Evolutionary conservation across 2,797 vertebrate species (phyloP).

Genomic region (Botia kubotai): DNA sequence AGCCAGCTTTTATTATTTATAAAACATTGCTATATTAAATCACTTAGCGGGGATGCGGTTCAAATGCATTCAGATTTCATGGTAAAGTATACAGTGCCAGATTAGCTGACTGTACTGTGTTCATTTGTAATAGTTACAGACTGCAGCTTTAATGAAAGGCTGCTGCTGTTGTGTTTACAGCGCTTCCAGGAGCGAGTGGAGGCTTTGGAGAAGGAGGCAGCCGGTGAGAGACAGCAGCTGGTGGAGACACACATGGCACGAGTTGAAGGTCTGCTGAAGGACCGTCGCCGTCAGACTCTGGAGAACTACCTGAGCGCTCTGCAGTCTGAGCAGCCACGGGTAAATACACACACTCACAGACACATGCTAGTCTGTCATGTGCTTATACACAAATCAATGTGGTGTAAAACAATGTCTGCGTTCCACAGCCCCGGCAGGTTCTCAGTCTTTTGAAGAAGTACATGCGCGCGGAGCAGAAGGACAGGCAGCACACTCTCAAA

Average conservation of each 20-base stretch:
- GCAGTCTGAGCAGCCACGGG: slow-evolving; percentile 90
- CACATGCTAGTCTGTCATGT: too few relatives aligned
- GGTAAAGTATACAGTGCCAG: background rate
- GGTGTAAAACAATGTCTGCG: too few relatives aligned
- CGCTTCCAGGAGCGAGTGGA: slow-evolving; percentile 98
- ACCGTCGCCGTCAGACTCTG: slow-evolving; percentile 89
- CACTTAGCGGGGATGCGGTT: background rate
- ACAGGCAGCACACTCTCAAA: too few relatives aligned
- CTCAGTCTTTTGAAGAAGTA: too few relatives aligned
- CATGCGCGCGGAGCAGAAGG: too few relatives aligned
- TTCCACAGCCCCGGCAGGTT: too few relatives aligned
- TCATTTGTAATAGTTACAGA: too few relatives aligned
- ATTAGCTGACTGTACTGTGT: too few relatives aligned
- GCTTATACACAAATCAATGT: too few relatives aligned
- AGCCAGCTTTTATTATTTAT: background rate
- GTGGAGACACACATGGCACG: slow-evolving; percentile 98
- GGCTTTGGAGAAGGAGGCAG: slow-evolving; percentile 94
- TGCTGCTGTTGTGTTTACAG: slow-evolving; percentile 70
- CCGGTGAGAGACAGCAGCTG: slow-evolving; percentile 94
- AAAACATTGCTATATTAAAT: too few relatives aligned
- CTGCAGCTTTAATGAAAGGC: background rate
- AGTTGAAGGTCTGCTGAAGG: slow-evolving; percentile 94
- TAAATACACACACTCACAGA: slow-evolving; percentile 63
- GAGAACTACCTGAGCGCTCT: slow-evolving; percentile 94
- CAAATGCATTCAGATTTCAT: background rate